Evolutionary conservation across 2,797 vertebrate genomes (phyloP).

Genomic region (Semaprochilodus insignis): DNA sequence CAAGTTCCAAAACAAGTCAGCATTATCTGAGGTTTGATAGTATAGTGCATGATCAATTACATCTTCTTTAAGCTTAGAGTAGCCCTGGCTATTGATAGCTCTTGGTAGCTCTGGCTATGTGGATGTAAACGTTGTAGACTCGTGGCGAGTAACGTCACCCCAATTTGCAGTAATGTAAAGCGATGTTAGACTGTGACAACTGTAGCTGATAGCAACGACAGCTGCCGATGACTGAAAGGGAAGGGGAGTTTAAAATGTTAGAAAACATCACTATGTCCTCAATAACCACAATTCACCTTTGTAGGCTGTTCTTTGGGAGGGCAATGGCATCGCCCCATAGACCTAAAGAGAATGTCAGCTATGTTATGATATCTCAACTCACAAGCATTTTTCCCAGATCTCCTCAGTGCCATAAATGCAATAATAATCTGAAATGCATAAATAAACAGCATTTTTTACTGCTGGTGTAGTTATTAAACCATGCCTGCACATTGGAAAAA

Average conservation of each 20-base stretch:
- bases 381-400: constrained; percentile 24
- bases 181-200: constrained; percentile 16
- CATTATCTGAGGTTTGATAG: no score
- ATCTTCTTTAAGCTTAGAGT: no score
- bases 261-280: constrained; percentile 37
- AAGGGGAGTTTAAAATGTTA: constrained; percentile 42
- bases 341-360: constrained; percentile 39
- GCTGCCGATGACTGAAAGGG: constrained; percentile 22
- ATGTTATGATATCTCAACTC: background rate
- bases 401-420: constrained; percentile 3
- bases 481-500: no score
- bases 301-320: constrained; percentile 25
- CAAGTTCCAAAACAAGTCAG: no score
- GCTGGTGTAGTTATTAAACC: background rate
- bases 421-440: background rate
- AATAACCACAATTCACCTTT: constrained; percentile 54
- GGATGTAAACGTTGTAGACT: no score
- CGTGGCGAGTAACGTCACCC: background rate
- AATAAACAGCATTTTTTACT: background rate
- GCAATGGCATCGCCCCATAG: constrained; percentile 1
- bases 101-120: no score
- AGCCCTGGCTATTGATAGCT: no score
- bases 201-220: background rate
- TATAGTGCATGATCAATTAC: no score
- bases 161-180: background rate